Base-by-base conservation (phyloP, 2,888 invertebrate genomes). In the Trimorus sp. region DNA sequence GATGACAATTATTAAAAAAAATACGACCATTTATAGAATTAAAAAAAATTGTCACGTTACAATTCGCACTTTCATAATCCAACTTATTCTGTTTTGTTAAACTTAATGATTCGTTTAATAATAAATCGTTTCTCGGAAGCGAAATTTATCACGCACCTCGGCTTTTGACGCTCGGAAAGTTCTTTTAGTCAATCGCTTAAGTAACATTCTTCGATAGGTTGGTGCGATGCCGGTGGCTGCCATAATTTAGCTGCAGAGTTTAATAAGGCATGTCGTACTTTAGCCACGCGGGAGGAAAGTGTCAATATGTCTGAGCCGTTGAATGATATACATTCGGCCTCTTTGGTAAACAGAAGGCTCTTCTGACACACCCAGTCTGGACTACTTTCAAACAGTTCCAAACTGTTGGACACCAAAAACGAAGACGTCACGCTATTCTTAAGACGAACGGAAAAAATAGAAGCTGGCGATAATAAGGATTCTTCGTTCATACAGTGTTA, bases 251-350 rank as follows among this genome's bases (percentile, higher is more conserved):
- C 88, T 85, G 74, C 87, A 81, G 86, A 88, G 89, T 89, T 89
- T 89, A 89, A 89, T 90, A 89, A 90, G 89, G 89, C 89, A 88
- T 88, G 87, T 88, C 87, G 87, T 88, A 87, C 86, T 86, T 86
- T 84, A 85, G 86, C 85, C 86, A 70, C 85, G 82, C 86, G 84
- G 84, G 85, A 85, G 86, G 84, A 86, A 87, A 89, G 87, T 89
- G 89, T 89, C 89, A 89, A 89, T 89, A 89, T 87, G 89, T 89
- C 89, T 87, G 86, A 87, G 86, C 85, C 86, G 85, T 85, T 89
- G 89, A 89, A 89, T 89, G 89, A 89, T 89, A 89, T 89, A 89
- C 89, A 88, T 88, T 87, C 88, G 88, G 87, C 84, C 85, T 86
- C 87, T 86, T 86, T 84, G 85, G 86, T 88, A 89, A 88, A 88